Conservation (phyloP, 2,113 vertebrate species). For the Crotalus helleri region DNA sequence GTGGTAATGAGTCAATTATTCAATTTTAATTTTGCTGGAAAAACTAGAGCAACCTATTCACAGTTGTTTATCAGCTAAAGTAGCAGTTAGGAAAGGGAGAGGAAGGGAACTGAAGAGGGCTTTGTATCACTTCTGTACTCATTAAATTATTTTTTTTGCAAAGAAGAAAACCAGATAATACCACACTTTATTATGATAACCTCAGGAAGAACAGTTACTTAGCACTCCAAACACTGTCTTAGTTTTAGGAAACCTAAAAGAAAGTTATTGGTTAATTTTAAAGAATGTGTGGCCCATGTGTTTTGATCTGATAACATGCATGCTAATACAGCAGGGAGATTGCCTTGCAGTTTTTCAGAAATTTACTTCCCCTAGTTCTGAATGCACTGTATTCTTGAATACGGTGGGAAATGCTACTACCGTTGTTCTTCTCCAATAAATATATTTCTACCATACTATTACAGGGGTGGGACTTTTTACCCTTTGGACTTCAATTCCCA, state of each 20-base stretch:
- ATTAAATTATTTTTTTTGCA: background rate
- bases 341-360: background rate
- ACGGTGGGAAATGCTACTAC: background rate
- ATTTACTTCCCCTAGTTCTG: background rate
- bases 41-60: background rate
- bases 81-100: background rate
- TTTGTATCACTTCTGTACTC: background rate
- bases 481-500: background rate
- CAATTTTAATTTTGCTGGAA: slow-evolving; percentile 1
- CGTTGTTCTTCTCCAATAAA: background rate
- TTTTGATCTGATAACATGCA: background rate
- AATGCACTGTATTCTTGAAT: background rate
- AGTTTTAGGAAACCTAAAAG: background rate
- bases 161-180: background rate
- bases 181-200: background rate
- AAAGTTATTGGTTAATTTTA: background rate
- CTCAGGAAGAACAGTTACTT: background rate
- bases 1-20: slow-evolving; percentile 12
- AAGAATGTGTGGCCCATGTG: background rate
- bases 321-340: background rate
- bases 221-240: background rate
- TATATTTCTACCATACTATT: background rate
- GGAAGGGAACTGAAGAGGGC: background rate
- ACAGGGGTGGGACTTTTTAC: background rate
- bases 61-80: background rate